A percentile compares a stretch with the other conserved stretches of the same genome.
These are phyloP conservation scores for Ditylenchus dipsaci DNA, from an alignment of 1,140 invertebrate species.

Conservation along the genomic window DNA sequence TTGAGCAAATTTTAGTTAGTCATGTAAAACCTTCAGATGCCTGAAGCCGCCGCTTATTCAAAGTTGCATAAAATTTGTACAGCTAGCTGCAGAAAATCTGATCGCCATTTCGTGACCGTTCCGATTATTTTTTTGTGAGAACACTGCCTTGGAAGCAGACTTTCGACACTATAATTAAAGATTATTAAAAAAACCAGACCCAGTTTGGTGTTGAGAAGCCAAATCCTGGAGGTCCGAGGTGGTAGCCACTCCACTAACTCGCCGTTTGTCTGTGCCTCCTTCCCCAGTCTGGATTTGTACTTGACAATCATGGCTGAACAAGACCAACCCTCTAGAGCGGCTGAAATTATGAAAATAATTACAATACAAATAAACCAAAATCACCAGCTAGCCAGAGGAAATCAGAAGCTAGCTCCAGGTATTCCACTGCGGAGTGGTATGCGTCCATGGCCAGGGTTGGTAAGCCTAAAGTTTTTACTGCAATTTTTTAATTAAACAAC, in stretches of 20 bases:
- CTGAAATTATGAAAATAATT: conserved; percentile 27
- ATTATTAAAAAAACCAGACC: neutral
- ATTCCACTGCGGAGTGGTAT: conserved; percentile 50
- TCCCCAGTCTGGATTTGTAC: conserved; percentile 11
- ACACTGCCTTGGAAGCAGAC: too few relatives aligned
- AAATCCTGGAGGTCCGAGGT: neutral
- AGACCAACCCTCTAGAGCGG: conserved; percentile 54
- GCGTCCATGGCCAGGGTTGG: conserved; percentile 45
- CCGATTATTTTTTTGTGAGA: too few relatives aligned
- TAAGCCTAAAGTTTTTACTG: conserved; percentile 4
- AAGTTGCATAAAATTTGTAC: too few relatives aligned
- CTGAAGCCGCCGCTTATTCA: too few relatives aligned
- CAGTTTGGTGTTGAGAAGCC: neutral
- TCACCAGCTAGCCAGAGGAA: conserved; percentile 54
- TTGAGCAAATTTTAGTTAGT: too few relatives aligned
- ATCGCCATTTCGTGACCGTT: too few relatives aligned
- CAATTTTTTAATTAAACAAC: too few relatives aligned
- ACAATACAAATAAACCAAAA: conserved; percentile 13
- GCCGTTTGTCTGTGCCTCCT: neutral
- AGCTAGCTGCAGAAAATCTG: too few relatives aligned
- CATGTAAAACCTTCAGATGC: too few relatives aligned
- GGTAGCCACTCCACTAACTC: neutral
- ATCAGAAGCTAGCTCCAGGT: conserved; percentile 45
- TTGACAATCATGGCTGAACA: conserved; percentile 45
- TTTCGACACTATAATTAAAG: too few relatives aligned